These are phyloP conservation scores for Ennomos erosarius DNA, from an alignment of 2,888 invertebrate species.

Conservation along the genomic window DNA sequence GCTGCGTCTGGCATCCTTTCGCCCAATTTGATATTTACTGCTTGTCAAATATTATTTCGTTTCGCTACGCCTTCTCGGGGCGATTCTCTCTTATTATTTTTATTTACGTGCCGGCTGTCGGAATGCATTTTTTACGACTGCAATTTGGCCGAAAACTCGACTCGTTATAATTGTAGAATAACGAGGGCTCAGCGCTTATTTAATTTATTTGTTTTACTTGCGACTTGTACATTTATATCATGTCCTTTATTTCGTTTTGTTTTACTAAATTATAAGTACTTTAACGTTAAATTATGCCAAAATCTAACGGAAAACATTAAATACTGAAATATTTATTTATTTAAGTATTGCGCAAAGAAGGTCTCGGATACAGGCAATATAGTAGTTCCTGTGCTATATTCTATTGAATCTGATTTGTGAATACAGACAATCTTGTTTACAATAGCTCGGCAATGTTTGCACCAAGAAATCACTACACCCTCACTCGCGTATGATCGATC, in stretches of 20 bases:
- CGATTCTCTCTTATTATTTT: slow-evolving; percentile 63
- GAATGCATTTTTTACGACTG: slow-evolving; percentile 63
- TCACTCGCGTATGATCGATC: slow-evolving; percentile 33
- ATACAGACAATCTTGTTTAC: no score
- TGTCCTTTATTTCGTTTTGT: not conserved
- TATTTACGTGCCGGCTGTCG: slow-evolving; percentile 63
- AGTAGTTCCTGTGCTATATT: no score
- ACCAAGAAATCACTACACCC: slow-evolving; percentile 11
- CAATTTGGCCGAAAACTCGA: slow-evolving; percentile 58
- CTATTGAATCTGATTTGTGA: no score
- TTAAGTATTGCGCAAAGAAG: no score
- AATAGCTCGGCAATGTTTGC: not conserved
- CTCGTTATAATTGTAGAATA: slow-evolving; percentile 58
- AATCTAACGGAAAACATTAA: no score
- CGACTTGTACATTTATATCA: slow-evolving; percentile 8
- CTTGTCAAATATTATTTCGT: slow-evolving; percentile 72
- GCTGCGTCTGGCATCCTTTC: slow-evolving; percentile 59
- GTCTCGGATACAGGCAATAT: no score
- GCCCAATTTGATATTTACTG: slow-evolving; percentile 76
- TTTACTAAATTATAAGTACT: not conserved
- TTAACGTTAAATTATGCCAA: no score
- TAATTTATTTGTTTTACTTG: slow-evolving; percentile 48
- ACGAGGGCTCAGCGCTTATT: slow-evolving; percentile 45
- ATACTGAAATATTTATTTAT: no score
- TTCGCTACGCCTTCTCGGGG: slow-evolving; percentile 58